Evolutionary conservation across 2,888 invertebrate species (phyloP), one percentile per base, ranked within the genome.

Genomic region (Euproctis similis): DNA sequence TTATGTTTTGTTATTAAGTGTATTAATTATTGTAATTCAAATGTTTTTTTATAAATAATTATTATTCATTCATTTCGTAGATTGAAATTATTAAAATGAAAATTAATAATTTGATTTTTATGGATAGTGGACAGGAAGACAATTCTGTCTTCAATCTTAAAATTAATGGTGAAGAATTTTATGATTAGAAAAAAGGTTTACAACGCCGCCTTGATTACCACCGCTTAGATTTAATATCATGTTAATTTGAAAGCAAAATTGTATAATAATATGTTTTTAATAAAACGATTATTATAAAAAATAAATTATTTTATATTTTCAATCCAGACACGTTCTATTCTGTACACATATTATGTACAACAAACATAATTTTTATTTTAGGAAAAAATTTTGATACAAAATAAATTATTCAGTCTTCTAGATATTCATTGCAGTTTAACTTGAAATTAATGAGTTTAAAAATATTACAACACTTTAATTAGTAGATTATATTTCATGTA

Each of bases 381-480:
- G 44, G 53, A 57, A 47, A 38, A 58, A 61, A 65, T 59, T 66
- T 66, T 54, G 65, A 64, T 56, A 61, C 49, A 62, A 53, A 64
- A 67, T 69, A 66, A 70, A 67, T 63, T 71, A 70, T 66, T 82
- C 82, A 82, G 82, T 81, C 82, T 82, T 80, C 57, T 67, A 65
- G 43, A 66, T 68, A 74, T 75, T 73, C 68, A 56, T 58, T 72
- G 76, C 73, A 76, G 70, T 78, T 76, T 65, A 75, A 75, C 65
- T 53, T 34, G 35, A 46, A 53, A 30, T 38, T 14, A 14, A 14
- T 14, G 4, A 14, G 14, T 14, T n/a, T n/a, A n/a, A n/a, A n/a
- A n/a, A n/a, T n/a, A n/a, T n/a, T n/a, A n/a, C n/a, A n/a, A n/a
- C n/a, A n/a, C n/a, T n/a, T n/a, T n/a, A n/a, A n/a, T n/a, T n/a